Evolutionary conservation across 2,888 invertebrate genomes (phyloP).

Genomic region (Zhuqinia jingwanae): DNA sequence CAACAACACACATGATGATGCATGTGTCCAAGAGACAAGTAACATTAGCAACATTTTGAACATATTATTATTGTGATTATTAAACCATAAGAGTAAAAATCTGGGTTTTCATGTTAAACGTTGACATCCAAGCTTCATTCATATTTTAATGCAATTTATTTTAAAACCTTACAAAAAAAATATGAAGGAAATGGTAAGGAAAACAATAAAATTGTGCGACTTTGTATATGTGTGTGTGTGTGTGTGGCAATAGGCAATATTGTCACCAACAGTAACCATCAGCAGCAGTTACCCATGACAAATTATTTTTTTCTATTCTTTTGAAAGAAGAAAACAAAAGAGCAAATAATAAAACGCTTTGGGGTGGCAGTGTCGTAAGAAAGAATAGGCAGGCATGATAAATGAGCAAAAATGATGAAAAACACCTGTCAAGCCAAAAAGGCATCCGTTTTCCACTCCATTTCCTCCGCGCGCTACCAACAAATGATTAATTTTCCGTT

Average conservation of each 20-base stretch:
- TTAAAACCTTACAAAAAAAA: not conserved
- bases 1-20: not conserved
- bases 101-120: not conserved
- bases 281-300: conserved; percentile 31
- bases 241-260: too few species aligned
- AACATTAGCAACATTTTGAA: not conserved
- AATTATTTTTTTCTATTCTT: conserved; percentile 30
- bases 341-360: conserved; percentile 12
- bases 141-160: not conserved
- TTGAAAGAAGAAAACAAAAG: conserved; percentile 29
- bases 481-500: conserved; percentile 13
- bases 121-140: not conserved
- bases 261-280: conserved; percentile 31
- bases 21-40: too few species aligned
- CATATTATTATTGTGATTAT: not conserved
- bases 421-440: conserved; percentile 40
- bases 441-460: conserved; percentile 59
- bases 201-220: conserved; percentile 2
- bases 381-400: conserved; percentile 12
- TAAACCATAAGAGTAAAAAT: not conserved
- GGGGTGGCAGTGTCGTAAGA: conserved; percentile 12
- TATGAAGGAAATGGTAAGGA: conserved; percentile 13
- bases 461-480: conserved; percentile 27
- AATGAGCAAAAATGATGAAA: conserved; percentile 33
- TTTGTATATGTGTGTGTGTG: not conserved